Base-by-base conservation (phyloP, 2,113 vertebrate species). In the Istiophorus platypterus region DNA sequence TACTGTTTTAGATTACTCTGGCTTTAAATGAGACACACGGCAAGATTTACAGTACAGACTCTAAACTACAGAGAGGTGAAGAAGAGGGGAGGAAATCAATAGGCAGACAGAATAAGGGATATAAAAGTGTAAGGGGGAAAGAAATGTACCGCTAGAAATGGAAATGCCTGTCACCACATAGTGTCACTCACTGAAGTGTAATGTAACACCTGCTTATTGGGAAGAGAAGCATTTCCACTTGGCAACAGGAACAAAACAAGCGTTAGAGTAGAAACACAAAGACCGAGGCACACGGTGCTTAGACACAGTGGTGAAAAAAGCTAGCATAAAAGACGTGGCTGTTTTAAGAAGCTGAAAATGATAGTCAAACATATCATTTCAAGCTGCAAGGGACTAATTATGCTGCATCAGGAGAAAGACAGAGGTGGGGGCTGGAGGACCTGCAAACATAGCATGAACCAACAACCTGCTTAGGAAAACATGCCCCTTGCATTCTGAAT, bases 281-380 rank as follows among this genome's bases (percentile, higher is more conserved):
- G 59, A 24, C 24, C 1, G 18, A 58, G 22, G 61, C 61, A 65
- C 3, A 17, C 6, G 4, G 5, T 26, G 17, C 45, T 61, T 74
- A 74, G 81, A 85, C 49, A 58, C 34, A 67, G 54, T 26, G 54
- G n/a, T 31, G 71, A 87, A 72, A 70, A 62, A 83, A 78, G 5
- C 57, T 14, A 34, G 37, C 58, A 58, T 47, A 34, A 54, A 71
- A 84, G 37, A 83, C 39, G 68, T 37, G 47, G 31, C 47, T 70
- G 52, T 62, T 88, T 82, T 66, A 85, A 80, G 66, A 85, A 77
- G 66, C 47, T 71, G 37, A 85, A 70, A 67, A 76, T n/a, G n/a
- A n/a, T n/a, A n/a, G 83, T 84, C 76, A 70, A 59, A 73, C 70
- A 47, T 67, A 86, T 88, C 47, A 82, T 74, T 85, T 85, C 71